phyloP scores from a whole-genome alignment of 2,888 invertebrate species.

The Theodoxus fluviatilis region DNA sequence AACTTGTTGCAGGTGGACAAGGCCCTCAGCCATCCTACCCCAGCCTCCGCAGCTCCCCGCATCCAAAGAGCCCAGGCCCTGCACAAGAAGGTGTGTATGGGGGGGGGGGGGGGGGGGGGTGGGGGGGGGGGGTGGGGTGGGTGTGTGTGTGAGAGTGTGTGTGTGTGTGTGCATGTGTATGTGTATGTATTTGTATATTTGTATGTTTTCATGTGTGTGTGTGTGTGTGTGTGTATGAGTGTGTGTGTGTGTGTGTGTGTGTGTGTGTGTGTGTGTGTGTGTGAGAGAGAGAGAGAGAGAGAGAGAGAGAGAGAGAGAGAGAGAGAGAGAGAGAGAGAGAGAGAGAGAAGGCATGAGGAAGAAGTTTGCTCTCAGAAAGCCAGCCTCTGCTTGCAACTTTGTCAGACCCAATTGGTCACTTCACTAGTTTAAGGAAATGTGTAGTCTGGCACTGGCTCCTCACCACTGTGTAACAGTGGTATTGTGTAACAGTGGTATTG shows the following conservation, averaged over 20 bases:
- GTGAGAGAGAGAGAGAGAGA: neutral
- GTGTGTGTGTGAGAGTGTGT: neutral
- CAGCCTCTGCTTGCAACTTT: too few relatives aligned
- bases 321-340: constrained; percentile 1
- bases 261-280: too few relatives aligned
- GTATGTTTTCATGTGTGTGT: constrained; percentile 6
- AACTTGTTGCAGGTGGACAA: constrained; percentile 35
- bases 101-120: too few relatives aligned
- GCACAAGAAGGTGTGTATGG: constrained; percentile 51
- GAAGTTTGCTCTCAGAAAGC: too few relatives aligned
- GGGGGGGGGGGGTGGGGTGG: too few relatives aligned
- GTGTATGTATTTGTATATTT: neutral
- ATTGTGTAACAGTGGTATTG: too few relatives aligned
- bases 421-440: too few relatives aligned
- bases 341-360: too few relatives aligned
- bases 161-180: neutral
- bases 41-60: constrained; percentile 37
- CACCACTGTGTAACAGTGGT: too few relatives aligned
- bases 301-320: neutral
- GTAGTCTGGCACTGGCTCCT: too few relatives aligned
- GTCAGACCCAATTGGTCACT: too few relatives aligned
- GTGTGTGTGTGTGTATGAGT: neutral
- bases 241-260: neutral
- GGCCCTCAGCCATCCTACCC: constrained; percentile 26
- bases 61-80: constrained; percentile 46